Percentiles rank a stretch among this genome's conserved stretches.
Evolutionary conservation across 2,888 invertebrate species (phyloP).

Genomic region (Periphyllus acericola): DNA sequence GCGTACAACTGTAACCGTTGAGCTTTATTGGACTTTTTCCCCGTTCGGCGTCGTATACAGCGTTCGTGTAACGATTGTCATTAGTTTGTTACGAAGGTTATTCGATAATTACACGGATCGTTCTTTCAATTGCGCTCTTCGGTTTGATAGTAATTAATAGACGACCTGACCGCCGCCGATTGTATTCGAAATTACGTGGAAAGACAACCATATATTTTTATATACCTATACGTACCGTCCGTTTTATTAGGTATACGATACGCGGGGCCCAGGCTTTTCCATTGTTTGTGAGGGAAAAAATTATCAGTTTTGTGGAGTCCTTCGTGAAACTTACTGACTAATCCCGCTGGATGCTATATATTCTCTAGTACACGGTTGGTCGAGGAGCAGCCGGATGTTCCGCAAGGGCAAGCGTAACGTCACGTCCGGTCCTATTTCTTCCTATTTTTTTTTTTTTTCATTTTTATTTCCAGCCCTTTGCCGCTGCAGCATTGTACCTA

Average conservation of each 20-base stretch:
- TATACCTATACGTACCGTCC: no score
- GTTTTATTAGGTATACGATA: background rate
- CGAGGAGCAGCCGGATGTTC: slow-evolving; percentile 62
- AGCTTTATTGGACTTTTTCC: background rate
- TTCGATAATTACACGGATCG: background rate
- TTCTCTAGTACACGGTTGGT: slow-evolving; percentile 58
- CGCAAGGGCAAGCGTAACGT: slow-evolving; percentile 62
- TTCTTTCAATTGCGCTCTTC: background rate
- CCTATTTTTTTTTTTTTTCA: background rate
- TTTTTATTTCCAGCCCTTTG: slow-evolving; percentile 34
- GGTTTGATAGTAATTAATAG: background rate
- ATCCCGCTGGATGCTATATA: slow-evolving; percentile 44
- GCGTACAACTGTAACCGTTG: background rate
- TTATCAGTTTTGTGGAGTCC: slow-evolving; percentile 19
- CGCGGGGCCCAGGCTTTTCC: slow-evolving; percentile 1
- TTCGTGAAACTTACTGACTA: slow-evolving; percentile 51
- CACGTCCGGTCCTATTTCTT: slow-evolving; percentile 53
- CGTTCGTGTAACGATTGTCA: background rate
- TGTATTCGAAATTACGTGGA: background rate
- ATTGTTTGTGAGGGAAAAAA: slow-evolving; percentile 44
- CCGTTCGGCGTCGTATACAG: background rate
- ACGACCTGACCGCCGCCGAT: background rate
- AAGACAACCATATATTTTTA: background rate
- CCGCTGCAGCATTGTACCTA: background rate
- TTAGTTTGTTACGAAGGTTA: background rate